Base-by-base conservation (phyloP, 1,140 invertebrate species). In the Drosophila athabasca region DNA sequence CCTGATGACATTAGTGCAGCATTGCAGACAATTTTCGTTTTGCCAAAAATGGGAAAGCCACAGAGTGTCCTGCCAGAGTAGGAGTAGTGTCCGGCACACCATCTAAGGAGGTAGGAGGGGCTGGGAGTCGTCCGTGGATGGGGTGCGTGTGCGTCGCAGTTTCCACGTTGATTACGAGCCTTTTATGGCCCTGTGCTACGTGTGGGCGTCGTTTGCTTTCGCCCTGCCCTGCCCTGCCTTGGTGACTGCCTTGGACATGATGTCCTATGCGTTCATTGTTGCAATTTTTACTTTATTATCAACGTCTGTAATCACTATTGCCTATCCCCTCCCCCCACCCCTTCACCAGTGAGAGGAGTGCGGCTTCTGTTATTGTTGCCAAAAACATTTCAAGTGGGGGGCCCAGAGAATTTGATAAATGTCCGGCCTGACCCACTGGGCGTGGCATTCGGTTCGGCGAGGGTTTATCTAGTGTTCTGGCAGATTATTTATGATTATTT, bases 151-250 rank as follows among this genome's bases (percentile, higher is more conserved):
- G 79, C 75, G 75, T 49, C 76, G 69, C 70, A 85, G 76, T 87
- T 85, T 87, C 73, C 76, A 82, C 82, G 82, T 85, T 87, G 82
- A 85, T 87, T 87, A 85, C 82, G 79, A 85, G 82, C 82, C 87
- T 79, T 85, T 85, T 85, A 82, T 87, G 82, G 53, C 66, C 68
- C 55, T 65, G 57, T 82, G 82, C 62, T 87, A 85, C 82, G 82
- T 85, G 83, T 87, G 82, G 83, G 81, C 74, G 73, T 74, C 85
- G 43, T 52, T 60, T 19, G 17, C 17, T 19, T 19, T 19, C 17
- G 48, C 52, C 51, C 5, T 26, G 24, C 24, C 51, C 5, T 26
- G 24, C 24, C 24, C 24, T 48, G 19, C 43, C 59, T 45, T 71
- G 52, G 9, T 51, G 43, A 41, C 58, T 72, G 29, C 29, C 79